Percentiles rank a stretch among this genome's conserved stretches.
Evolutionary conservation across 35 echinoderm and acorn worm genomes (phyloP).

Genomic region (Patiria miniata): DNA sequence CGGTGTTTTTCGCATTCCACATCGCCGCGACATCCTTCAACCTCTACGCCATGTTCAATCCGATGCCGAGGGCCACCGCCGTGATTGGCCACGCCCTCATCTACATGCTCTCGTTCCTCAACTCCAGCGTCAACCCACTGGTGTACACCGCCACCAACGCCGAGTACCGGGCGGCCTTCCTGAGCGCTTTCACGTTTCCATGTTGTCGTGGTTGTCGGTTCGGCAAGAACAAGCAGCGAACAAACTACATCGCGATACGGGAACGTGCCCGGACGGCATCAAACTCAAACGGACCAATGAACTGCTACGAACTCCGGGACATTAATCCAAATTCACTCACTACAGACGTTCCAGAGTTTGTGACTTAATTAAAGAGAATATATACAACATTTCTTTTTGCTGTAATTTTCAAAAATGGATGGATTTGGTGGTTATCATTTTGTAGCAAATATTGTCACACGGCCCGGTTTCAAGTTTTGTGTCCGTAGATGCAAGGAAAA

Average conservation of each 20-base stretch:
- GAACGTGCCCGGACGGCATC: no score
- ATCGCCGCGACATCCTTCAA: neutral
- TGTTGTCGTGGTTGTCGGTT: neutral
- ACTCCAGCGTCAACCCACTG: slow-evolving; percentile 16
- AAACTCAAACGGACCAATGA: no score
- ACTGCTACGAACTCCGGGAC: no score
- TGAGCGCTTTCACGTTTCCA: neutral
- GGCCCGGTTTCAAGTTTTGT: no score
- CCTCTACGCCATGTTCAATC: neutral
- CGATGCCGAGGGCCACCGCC: neutral
- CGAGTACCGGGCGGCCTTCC: neutral
- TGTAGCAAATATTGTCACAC: no score
- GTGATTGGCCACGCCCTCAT: neutral
- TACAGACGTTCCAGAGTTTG: no score
- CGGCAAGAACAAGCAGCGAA: neutral
- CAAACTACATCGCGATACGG: neutral
- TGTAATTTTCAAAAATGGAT: no score
- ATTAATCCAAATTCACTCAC: no score
- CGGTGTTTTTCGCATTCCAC: neutral
- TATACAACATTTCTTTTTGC: no score
- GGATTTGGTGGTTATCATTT: no score
- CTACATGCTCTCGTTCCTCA: neutral
- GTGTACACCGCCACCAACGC: slow-evolving; percentile 1
- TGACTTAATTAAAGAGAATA: no score
- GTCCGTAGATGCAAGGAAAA: no score